A percentile compares a stretch with the other conserved stretches of the same genome.
Evolutionary conservation across 2,888 invertebrate species (phyloP).

Genomic region (Amaurobius ferox): DNA sequence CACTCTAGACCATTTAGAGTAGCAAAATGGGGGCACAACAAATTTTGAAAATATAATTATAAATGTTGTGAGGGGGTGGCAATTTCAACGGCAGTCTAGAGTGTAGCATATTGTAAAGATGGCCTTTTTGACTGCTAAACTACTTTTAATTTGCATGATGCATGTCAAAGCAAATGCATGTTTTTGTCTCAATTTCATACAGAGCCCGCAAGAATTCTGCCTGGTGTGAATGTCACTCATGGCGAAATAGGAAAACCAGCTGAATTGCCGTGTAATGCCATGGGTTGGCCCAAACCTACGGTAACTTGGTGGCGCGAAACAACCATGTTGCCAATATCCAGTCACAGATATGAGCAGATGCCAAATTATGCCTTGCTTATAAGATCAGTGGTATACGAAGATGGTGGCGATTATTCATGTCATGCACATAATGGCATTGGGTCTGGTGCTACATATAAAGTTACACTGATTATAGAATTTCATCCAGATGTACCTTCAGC

Average conservation of each 20-base stretch:
- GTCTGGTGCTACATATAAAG: slow-evolving; percentile 86
- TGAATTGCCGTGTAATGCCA: slow-evolving; percentile 75
- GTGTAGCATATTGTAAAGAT: too few relatives aligned
- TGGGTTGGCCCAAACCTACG: slow-evolving; percentile 73
- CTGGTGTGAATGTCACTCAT: slow-evolving; percentile 70
- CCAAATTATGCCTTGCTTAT: slow-evolving; percentile 87
- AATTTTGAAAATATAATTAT: too few relatives aligned
- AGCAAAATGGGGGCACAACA: too few relatives aligned
- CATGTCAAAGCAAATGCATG: slow-evolving; percentile 13
- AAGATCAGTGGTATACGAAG: slow-evolving; percentile 83
- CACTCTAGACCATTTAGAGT: too few relatives aligned
- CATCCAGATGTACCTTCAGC: slow-evolving; percentile 1
- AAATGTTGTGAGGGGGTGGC: too few relatives aligned
- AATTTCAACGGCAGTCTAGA: too few relatives aligned
- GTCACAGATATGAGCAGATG: slow-evolving; percentile 84
- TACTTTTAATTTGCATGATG: background rate
- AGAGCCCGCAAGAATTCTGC: slow-evolving; percentile 73
- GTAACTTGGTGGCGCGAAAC: slow-evolving; percentile 83
- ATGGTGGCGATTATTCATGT: slow-evolving; percentile 91
- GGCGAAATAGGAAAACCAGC: slow-evolving; percentile 75
- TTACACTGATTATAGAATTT: slow-evolving; percentile 80
- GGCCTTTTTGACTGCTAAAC: too few relatives aligned
- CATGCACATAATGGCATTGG: slow-evolving; percentile 91
- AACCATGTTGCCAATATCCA: slow-evolving; percentile 85
- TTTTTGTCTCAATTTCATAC: background rate